Evolutionary conservation across 2,888 invertebrate genomes (phyloP).

Genomic region (Hoplodrina blanda): DNA sequence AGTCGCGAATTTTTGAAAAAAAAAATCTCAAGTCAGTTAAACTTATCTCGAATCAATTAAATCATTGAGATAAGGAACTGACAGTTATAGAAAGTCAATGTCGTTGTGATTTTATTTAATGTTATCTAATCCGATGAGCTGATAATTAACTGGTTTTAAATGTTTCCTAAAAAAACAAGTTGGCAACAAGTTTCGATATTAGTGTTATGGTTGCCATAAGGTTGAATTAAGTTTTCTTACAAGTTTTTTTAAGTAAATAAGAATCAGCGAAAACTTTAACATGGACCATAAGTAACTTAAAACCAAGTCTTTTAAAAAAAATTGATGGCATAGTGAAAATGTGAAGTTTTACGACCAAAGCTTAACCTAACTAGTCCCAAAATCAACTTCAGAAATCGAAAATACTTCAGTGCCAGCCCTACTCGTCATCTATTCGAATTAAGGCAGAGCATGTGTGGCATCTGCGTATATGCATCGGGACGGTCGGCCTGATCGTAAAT

Average conservation of each 20-base stretch:
- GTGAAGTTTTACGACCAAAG: too few species aligned
- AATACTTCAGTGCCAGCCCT: slow-evolving; percentile 75
- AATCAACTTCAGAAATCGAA: not conserved
- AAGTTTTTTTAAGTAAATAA: too few species aligned
- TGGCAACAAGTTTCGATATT: not conserved
- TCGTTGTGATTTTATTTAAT: slow-evolving; percentile 35
- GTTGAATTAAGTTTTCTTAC: too few species aligned
- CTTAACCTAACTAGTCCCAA: too few species aligned
- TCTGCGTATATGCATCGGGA: slow-evolving; percentile 85
- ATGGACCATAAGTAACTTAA: too few species aligned
- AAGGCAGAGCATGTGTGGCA: slow-evolving; percentile 89
- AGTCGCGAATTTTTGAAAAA: slow-evolving; percentile 4
- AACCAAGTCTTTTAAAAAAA: too few species aligned
- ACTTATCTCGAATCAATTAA: slow-evolving; percentile 42
- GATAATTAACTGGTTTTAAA: slow-evolving; percentile 17
- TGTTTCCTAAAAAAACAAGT: not conserved
- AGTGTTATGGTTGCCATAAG: not conserved
- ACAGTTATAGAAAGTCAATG: slow-evolving; percentile 56
- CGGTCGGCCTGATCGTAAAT: slow-evolving; percentile 83
- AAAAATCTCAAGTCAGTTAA: slow-evolving; percentile 9
- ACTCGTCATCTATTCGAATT: slow-evolving; percentile 87
- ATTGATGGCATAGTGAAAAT: too few species aligned
- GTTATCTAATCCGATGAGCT: slow-evolving; percentile 15
- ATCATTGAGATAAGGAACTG: slow-evolving; percentile 44
- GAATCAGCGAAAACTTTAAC: too few species aligned